Percentiles rank a stretch among this genome's conserved stretches.
phyloP scores from a whole-genome alignment of 2,113 vertebrate species.

The Haemorhous mexicanus region DNA sequence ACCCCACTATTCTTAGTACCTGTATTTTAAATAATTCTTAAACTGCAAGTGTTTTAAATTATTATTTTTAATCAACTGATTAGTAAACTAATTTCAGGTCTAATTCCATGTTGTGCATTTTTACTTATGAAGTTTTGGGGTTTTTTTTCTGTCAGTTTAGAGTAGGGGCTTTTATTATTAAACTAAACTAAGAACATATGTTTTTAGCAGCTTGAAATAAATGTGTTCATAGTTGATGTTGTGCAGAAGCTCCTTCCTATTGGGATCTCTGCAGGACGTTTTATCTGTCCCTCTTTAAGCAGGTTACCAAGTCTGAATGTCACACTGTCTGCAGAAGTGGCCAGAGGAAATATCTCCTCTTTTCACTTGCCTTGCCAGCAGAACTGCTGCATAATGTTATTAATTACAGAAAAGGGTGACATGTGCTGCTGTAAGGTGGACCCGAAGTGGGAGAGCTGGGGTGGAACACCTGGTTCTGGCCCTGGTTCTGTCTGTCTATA shows the following conservation, averaged over 20 bases:
- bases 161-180: neutral
- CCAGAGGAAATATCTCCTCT: neutral
- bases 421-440: fast-evolving
- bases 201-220: neutral
- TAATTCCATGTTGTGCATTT: neutral
- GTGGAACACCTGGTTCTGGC: neutral
- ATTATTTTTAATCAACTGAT: neutral
- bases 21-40: neutral
- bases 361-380: neutral
- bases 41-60: neutral
- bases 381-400: neutral
- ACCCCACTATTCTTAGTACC: neutral
- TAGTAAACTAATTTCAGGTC: neutral
- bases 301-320: neutral
- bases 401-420: neutral
- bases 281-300: neutral
- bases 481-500: neutral
- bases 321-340: neutral
- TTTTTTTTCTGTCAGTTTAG: neutral
- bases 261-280: neutral
- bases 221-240: neutral
- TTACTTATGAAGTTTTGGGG: neutral
- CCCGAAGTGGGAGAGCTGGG: neutral
- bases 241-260: neutral
- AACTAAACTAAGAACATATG: neutral